These are phyloP conservation scores for Hypanus sabinus DNA, from an alignment of 2,113 vertebrate species.

Conservation along the genomic window DNA sequence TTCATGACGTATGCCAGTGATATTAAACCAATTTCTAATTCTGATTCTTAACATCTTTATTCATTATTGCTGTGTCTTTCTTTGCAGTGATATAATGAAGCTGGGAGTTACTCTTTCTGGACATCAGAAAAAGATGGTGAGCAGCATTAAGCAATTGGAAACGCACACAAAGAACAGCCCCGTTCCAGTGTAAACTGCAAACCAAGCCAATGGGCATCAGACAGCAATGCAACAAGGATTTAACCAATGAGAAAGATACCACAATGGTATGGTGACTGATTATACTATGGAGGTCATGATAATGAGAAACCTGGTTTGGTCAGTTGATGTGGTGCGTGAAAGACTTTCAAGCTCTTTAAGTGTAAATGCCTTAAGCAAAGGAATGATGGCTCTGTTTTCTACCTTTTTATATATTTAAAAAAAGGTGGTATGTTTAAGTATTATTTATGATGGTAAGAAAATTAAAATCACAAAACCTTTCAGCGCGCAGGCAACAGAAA, in stretches of 20 bases:
- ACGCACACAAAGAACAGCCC: slow-evolving; percentile 83
- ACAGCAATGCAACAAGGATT: background rate
- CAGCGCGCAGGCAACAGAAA: background rate
- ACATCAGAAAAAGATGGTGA: slow-evolving; percentile 90
- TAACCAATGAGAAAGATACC: background rate
- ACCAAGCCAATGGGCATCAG: slow-evolving; percentile 28
- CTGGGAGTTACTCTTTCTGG: slow-evolving; percentile 85
- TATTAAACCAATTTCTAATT: no score
- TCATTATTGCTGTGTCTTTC: background rate
- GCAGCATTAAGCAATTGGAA: slow-evolving; percentile 90
- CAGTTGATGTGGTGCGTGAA: slow-evolving; percentile 30
- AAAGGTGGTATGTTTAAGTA: slow-evolving; percentile 34
- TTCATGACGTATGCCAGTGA: no score
- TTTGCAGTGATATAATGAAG: slow-evolving; percentile 83
- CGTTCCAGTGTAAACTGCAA: slow-evolving; percentile 77
- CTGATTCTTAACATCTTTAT: background rate
- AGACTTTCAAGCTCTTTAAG: slow-evolving; percentile 34
- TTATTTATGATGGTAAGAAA: slow-evolving; percentile 30
- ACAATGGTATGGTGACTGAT: slow-evolving; percentile 44
- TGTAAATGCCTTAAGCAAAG: slow-evolving; percentile 69
- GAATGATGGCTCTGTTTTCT: slow-evolving; percentile 46
- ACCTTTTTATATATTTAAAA: slow-evolving; percentile 51
- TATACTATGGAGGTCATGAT: slow-evolving; percentile 39
- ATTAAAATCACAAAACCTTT: slow-evolving; percentile 30
- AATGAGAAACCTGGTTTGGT: slow-evolving; percentile 1